Evolutionary conservation across 2,797 vertebrate species (phyloP).

Genomic region (Cygnus olor): DNA sequence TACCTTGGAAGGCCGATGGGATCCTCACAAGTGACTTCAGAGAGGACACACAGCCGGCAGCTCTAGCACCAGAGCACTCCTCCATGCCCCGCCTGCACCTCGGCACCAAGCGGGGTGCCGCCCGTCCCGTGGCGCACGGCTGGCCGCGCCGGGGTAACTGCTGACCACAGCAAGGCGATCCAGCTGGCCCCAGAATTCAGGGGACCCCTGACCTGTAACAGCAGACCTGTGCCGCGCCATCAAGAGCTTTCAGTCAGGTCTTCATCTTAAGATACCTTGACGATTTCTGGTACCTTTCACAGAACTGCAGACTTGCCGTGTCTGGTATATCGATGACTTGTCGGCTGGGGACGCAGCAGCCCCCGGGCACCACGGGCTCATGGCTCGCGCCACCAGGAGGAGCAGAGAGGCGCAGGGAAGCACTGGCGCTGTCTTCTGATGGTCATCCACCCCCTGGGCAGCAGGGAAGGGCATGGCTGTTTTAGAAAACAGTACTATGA

Average conservation of each 20-base stretch:
- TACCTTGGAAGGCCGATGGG: background rate
- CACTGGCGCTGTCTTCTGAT: background rate
- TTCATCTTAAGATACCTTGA: too few relatives aligned
- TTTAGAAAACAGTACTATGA: background rate
- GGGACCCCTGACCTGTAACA: fast-evolving
- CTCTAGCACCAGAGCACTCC: background rate
- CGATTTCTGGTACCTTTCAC: background rate
- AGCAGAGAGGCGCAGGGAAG: too few relatives aligned
- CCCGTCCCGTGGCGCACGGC: background rate
- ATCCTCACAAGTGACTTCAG: background rate
- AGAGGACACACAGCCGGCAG: too few relatives aligned
- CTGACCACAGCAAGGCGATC: background rate
- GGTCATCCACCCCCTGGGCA: too few relatives aligned
- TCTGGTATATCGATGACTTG: background rate
- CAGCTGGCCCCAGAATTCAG: too few relatives aligned
- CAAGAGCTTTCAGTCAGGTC: too few relatives aligned
- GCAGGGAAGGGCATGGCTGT: background rate
- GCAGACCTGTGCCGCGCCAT: fast-evolving
- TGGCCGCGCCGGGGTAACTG: background rate
- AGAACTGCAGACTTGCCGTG: background rate
- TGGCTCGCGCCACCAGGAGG: too few relatives aligned
- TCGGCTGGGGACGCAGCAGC: too few relatives aligned
- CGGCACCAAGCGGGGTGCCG: background rate
- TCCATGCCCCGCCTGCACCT: background rate
- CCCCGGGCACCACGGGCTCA: too few relatives aligned